phyloP scores from a whole-genome alignment of 1,140 invertebrate genomes.

The Temnothorax curvispinosus region DNA sequence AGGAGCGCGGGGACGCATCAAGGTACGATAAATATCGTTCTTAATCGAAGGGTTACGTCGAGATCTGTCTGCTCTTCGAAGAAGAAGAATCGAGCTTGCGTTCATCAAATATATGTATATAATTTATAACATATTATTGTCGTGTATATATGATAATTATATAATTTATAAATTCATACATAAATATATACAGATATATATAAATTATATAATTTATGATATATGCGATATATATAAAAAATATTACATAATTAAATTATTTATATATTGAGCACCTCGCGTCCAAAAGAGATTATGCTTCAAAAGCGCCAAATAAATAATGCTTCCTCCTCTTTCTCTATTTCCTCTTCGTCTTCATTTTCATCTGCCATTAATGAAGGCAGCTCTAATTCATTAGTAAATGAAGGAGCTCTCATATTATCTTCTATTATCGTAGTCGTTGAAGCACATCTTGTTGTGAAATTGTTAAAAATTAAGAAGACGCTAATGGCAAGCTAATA shows the following conservation, averaged over 20 bases:
- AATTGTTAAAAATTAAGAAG: neutral
- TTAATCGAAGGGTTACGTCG: neutral
- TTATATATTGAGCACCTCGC: too few relatives aligned
- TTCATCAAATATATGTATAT: neutral
- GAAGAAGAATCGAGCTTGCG: neutral
- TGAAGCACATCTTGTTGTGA: neutral
- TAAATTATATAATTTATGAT: neutral
- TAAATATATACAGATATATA: neutral
- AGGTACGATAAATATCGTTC: neutral
- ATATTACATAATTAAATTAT: too few relatives aligned
- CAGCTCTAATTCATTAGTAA: neutral
- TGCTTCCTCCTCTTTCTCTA: neutral
- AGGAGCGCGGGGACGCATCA: neutral
- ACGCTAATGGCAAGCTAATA: neutral
- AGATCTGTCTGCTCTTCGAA: neutral
- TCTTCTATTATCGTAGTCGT: neutral
- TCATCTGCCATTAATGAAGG: neutral
- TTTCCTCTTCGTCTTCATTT: neutral
- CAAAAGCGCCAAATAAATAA: neutral
- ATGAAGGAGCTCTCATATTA: neutral
- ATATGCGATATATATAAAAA: neutral
- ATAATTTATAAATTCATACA: neutral
- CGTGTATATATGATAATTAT: neutral
- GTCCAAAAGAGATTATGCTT: neutral
- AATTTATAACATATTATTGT: neutral